A percentile compares a stretch with the other conserved stretches of the same genome.
phyloP scores from a whole-genome alignment of 2,113 vertebrate species.

The Notothenia coriiceps region DNA sequence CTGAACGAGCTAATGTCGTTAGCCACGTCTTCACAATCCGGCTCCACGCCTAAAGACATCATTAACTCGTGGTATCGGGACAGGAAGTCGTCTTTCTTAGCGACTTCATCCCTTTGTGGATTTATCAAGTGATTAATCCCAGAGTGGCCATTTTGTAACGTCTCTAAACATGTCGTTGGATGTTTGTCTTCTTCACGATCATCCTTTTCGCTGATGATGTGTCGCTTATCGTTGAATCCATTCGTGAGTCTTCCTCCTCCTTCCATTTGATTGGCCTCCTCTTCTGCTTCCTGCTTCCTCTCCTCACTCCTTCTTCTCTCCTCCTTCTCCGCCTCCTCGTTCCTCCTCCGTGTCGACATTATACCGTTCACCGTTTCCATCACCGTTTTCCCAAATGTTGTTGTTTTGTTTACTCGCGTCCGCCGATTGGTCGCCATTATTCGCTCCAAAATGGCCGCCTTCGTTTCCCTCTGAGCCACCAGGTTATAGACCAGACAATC shows the following conservation, averaged over 20 bases:
- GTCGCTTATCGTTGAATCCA: conserved; percentile 58
- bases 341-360: conserved; percentile 60
- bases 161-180: background rate
- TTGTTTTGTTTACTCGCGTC: background rate
- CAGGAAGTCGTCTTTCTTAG: conserved; percentile 86
- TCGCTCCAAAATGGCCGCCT: conserved; percentile 70
- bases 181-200: conserved; percentile 13
- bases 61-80: conserved; percentile 90
- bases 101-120: conserved; percentile 4
- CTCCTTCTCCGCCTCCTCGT: conserved; percentile 60
- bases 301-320: conserved; percentile 43
- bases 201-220: conserved; percentile 29
- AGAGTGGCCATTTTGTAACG: conserved; percentile 34
- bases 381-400: conserved; percentile 44
- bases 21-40: conserved; percentile 62
- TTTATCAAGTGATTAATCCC: background rate
- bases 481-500: conserved; percentile 93
- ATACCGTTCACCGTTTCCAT: conserved; percentile 66
- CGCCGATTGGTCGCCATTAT: conserved; percentile 29
- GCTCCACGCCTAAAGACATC: conserved; percentile 85
- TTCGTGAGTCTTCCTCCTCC: conserved; percentile 57
- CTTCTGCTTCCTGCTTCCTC: conserved; percentile 32
- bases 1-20: conserved; percentile 56
- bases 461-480: conserved; percentile 89
- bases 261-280: background rate